Percentiles rank a stretch among this genome's conserved stretches.
These are phyloP conservation scores for Notiomystis cincta DNA, from an alignment of 2,113 vertebrate genomes.

Conservation along the genomic window DNA sequence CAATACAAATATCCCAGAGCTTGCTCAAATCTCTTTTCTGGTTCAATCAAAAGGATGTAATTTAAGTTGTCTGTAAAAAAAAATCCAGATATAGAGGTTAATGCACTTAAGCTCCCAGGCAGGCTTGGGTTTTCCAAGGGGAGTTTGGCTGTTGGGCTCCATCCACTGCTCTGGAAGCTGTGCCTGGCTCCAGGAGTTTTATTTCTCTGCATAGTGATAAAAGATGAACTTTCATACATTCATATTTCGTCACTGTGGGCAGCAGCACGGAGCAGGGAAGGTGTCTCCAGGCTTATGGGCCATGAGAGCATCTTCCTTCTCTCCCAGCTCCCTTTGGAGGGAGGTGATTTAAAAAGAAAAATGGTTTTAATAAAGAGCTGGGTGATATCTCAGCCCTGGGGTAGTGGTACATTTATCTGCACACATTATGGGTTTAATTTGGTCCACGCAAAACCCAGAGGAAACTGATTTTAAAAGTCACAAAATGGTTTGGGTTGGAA, in stretches of 20 bases:
- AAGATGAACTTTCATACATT: neutral
- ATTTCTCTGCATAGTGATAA: neutral
- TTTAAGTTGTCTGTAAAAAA: neutral
- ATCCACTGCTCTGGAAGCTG: neutral
- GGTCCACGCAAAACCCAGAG: neutral
- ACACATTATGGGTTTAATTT: conserved; percentile 27
- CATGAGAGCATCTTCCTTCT: neutral
- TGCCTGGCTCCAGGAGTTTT: neutral
- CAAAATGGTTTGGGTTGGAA: neutral
- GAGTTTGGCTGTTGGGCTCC: neutral
- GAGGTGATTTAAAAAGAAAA: conserved; percentile 38
- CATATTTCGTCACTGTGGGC: neutral
- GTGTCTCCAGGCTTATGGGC: neutral
- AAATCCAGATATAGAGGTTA: neutral
- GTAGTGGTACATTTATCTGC: neutral
- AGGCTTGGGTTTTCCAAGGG: neutral
- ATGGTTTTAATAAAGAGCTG: conserved; percentile 47
- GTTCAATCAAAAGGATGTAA: neutral
- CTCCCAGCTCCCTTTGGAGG: neutral
- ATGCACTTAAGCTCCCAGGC: neutral
- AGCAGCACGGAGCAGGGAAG: neutral
- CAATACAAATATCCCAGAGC: neutral
- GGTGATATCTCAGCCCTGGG: neutral
- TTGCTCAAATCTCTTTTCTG: neutral
- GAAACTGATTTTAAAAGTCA: neutral